Conservation (phyloP, 2,888 invertebrate genomes). For the Acanthococcus lagerstroemiae region DNA sequence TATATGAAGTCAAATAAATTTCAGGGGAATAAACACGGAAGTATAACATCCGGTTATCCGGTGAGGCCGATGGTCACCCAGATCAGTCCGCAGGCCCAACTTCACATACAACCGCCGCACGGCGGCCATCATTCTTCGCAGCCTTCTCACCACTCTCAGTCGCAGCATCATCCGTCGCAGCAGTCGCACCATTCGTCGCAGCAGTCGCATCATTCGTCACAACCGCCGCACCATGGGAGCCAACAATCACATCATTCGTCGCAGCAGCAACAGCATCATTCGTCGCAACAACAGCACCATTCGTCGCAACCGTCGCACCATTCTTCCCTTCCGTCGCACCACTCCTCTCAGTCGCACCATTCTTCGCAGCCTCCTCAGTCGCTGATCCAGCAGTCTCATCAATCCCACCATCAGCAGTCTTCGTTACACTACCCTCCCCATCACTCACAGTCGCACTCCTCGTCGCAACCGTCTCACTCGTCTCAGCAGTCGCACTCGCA, state of each 20-base stretch:
- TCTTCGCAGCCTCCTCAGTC: too few species aligned
- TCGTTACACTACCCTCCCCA: too few species aligned
- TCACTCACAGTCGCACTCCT: too few species aligned
- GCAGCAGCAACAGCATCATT: neutral
- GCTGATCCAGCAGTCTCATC: constrained; percentile 43
- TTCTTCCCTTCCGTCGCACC: neutral
- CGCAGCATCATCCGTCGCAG: neutral
- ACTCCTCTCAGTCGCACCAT: constrained; percentile 2
- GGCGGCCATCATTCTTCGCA: constrained; percentile 8
- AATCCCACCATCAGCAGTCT: constrained; percentile 33
- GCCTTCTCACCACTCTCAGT: neutral
- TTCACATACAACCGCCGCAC: constrained; percentile 4
- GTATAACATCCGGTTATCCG: constrained; percentile 75
- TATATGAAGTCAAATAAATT: neutral
- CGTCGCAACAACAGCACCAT: neutral
- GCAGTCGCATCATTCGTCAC: neutral
- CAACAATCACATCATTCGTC: constrained; percentile 9
- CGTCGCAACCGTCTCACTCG: constrained; percentile 7
- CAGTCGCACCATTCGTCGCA: neutral
- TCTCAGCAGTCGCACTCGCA: too few species aligned
- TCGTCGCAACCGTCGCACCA: neutral
- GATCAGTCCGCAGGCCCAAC: constrained; percentile 6
- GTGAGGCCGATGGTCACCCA: constrained; percentile 48
- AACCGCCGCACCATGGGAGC: constrained; percentile 3
- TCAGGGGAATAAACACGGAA: constrained; percentile 64